phyloP scores from a whole-genome alignment of 2,888 invertebrate species.

The Octodonta nipae region DNA sequence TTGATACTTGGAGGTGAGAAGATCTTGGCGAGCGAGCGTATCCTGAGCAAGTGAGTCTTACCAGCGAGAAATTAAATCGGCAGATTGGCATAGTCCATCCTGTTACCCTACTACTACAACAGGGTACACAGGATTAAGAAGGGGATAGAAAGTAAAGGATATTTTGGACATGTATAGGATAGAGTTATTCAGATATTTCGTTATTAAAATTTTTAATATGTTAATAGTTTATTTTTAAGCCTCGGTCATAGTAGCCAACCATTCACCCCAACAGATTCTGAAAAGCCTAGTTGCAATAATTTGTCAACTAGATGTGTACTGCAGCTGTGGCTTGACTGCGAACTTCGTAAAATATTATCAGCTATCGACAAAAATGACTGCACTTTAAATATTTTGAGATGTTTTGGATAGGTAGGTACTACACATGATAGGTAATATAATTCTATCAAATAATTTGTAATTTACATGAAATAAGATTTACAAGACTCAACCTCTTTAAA shows the following conservation, averaged over 20 bases:
- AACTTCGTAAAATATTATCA: too few relatives aligned
- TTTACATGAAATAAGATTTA: too few relatives aligned
- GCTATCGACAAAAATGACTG: too few relatives aligned
- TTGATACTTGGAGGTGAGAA: conserved; percentile 46
- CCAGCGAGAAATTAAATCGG: conserved; percentile 23
- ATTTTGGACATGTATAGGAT: too few relatives aligned
- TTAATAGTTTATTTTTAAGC: conserved; percentile 22
- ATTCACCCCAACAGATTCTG: conserved; percentile 28
- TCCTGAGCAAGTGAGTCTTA: conserved; percentile 25
- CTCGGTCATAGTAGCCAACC: conserved; percentile 31
- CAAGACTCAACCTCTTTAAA: too few relatives aligned
- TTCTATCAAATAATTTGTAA: too few relatives aligned
- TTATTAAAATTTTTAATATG: too few relatives aligned
- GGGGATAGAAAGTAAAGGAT: conserved; percentile 11
- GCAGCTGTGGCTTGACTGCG: too few relatives aligned
- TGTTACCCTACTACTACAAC: conserved; percentile 17
- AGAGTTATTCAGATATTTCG: too few relatives aligned
- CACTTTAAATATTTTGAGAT: too few relatives aligned
- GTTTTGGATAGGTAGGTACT: too few relatives aligned
- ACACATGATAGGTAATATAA: too few relatives aligned
- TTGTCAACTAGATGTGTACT: conserved; percentile 26
- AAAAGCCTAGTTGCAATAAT: conserved; percentile 21
- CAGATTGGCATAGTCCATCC: conserved; percentile 18
- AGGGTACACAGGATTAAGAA: conserved; percentile 13
- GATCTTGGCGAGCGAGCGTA: conserved; percentile 32